Base-by-base conservation (phyloP, 1,140 invertebrate genomes). In the Patella vulgata region DNA sequence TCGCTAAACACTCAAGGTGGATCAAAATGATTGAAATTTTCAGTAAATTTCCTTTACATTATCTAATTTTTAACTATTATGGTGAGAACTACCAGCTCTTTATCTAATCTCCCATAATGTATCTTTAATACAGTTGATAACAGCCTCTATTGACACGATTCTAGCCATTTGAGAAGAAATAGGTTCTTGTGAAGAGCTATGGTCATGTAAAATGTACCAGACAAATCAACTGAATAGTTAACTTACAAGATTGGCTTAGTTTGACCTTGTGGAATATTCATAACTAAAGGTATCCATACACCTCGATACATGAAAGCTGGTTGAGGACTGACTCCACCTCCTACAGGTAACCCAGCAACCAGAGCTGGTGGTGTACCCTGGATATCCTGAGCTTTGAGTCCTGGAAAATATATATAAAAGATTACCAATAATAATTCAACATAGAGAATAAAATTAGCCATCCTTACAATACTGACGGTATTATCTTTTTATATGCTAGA, bases 261-360 rank as follows among this genome's bases (percentile, higher is more conserved):
- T 74, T 92, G 90, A 28, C 92, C 94, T 36, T 90, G 91, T n/a
- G 91, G 89, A 83, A 93, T 93, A 27, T 89, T 92, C 21, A 91
- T 88, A 52, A 95, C 90, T 25, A 97, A 86, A 4, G 95, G 94
- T 21, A 97, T 86, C 90, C 94, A 96, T 58, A 96, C 91, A 14
- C 94, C 94, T 64, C 95, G 88, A 75, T 95, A 94, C 78, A 93
- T 91, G 84, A 98, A 98, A 8, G 94, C 95, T 33, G 94, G 90
- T 78, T 95, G 94, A 68, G 95, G 92, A 3, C 91, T 91, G 5
- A 93, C 88, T 25, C 91, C 91, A 36, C 91, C 88, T n/a, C 84
- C 90, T 58, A 91, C 87, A 51, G 90, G 90, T 84, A 91, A 85
- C 43, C 88, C 90, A 57, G 85, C 88, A 39, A 92, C 84, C 70